Percentiles rank a stretch among this genome's conserved stretches.
Conservation (phyloP, 2,797 vertebrate species). For the Lophotriccus pileatus region DNA sequence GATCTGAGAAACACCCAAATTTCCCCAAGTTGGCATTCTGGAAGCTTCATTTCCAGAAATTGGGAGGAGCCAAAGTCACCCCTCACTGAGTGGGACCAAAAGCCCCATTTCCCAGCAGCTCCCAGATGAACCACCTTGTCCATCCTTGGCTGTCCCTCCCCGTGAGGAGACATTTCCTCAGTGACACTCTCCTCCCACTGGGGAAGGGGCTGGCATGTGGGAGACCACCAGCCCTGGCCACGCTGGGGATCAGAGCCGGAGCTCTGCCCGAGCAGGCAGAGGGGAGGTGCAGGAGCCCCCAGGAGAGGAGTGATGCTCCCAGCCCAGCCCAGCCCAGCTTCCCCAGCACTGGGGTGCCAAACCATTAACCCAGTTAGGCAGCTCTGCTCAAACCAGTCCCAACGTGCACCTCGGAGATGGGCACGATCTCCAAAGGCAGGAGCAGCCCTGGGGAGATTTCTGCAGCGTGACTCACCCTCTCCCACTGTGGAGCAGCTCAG, state of each 20-base stretch:
- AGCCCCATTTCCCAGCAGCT: not conserved
- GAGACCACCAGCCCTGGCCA: not conserved
- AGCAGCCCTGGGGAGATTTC: not conserved
- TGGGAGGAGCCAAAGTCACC: not conserved
- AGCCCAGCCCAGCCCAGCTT: not conserved
- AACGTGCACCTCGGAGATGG: not conserved
- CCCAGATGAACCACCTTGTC: accelerated
- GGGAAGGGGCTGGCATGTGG: accelerated
- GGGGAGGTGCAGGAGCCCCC: not conserved
- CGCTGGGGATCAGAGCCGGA: accelerated
- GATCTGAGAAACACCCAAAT: not conserved
- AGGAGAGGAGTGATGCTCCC: not conserved
- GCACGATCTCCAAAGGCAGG: not conserved
- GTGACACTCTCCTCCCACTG: not conserved
- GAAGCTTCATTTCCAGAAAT: not conserved
- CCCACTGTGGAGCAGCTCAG: not conserved
- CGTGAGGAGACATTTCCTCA: accelerated
- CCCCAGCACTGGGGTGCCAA: not conserved
- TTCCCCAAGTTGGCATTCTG: not conserved
- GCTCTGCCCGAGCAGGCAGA: not conserved
- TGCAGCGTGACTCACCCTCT: not conserved
- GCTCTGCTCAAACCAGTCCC: not conserved
- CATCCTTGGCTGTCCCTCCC: accelerated
- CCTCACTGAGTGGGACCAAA: accelerated
- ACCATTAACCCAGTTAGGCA: not conserved